These are phyloP conservation scores for Oreochromis spilurus DNA, from an alignment of 2,113 vertebrate genomes.

Conservation along the genomic window DNA sequence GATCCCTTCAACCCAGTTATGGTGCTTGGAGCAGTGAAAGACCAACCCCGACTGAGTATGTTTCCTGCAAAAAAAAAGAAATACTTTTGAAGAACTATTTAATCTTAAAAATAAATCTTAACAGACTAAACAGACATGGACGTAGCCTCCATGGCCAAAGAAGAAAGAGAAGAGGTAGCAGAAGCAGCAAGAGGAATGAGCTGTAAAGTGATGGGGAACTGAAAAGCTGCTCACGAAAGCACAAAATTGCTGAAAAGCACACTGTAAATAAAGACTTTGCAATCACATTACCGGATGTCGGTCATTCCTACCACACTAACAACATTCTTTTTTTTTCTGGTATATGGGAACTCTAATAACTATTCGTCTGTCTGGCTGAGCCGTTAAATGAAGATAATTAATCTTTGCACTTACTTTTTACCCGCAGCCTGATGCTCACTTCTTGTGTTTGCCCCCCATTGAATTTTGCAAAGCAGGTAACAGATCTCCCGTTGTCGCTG, in stretches of 20 bases:
- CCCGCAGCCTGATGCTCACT: background rate
- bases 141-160: rapidly evolving
- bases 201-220: background rate
- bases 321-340: background rate
- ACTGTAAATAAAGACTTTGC: background rate
- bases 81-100: background rate
- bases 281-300: background rate
- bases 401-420: constrained; percentile 48
- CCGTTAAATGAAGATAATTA: background rate
- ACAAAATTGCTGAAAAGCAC: background rate
- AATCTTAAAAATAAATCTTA: background rate
- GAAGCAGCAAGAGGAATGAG: background rate
- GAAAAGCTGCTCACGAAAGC: background rate
- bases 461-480: constrained; percentile 23
- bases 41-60: constrained; percentile 49
- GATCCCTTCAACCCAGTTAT: constrained; percentile 49
- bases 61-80: constrained; percentile 25
- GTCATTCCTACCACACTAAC: background rate
- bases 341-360: background rate
- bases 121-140: background rate
- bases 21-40: constrained; percentile 38
- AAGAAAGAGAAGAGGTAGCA: background rate
- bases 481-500: constrained; percentile 18
- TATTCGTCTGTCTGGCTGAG: background rate
- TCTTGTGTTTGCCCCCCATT: background rate